Evolutionary conservation across 2,888 invertebrate genomes (phyloP), one percentile per base, ranked within the genome.

Genomic region (Dolichopus griseipennis): DNA sequence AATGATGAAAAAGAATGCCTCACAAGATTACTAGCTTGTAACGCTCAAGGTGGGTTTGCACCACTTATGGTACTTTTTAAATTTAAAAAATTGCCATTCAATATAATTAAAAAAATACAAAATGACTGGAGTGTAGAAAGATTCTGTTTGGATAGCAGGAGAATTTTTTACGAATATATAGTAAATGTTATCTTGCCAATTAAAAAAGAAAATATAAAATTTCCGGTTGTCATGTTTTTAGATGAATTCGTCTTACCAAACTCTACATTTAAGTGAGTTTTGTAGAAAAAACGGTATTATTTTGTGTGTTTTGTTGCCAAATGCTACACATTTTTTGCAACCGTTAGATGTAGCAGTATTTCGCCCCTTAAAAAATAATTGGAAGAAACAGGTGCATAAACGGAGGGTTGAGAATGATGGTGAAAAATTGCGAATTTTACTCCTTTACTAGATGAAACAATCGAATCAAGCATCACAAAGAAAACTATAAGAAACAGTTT

Each of bases 291-390:
- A 79, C 68, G 71, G 72, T 21, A 81, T 80, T 9, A 74, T 78
- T 68, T 70, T 79, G 27, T 71, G 78, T 65, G 74, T 76, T 41
- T 70, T 81, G n/a, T 75, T 73, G 37, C 77, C 79, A 10, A 81
- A 80, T 71, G 74, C 79, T 1, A 79, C 78, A 5, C 78, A 79
- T 70, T 73, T 79, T 10, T 67, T 80, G 18, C 79, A 80, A 69
- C 80, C 79, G 2, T 71, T 80, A 68, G 78, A 81, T 69, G 77
- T 78, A 6, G 74, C 74, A 20, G 73, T 81, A 61, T 80, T 80
- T 70, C 73, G 72, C 66, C 73, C 76, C n/a, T 67, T 79, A 27
- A 78, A 79, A 72, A 65, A 33, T 41, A 70, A 68, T 65, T 79
- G 78, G 78, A 76, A 71, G 68, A 75, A 74, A 63, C 67, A 52